Evolutionary conservation across 23 tunicate species (phyloP), one percentile per base, ranked within the genome.

Genomic region (Oikopleura dioica): DNA sequence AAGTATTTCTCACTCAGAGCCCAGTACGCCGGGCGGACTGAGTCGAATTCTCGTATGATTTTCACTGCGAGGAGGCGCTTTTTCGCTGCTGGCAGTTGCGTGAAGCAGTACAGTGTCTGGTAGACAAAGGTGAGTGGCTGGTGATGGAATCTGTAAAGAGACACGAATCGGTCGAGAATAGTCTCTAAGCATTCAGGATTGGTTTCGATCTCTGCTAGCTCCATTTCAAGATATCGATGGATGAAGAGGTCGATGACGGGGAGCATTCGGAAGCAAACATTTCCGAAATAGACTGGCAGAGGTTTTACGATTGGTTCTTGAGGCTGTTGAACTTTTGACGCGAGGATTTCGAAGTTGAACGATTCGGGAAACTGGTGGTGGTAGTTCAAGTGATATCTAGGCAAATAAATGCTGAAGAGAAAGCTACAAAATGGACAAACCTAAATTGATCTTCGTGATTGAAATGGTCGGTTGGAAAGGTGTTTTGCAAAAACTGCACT

Each of bases 231-330:
- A 37, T 82, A 89, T 35, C 96, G 81, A 68, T 89, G 96, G 30
- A 89, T 82, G n/a, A 89, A 81, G 32, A 89, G 77, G 77, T 89
- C 96, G 32, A 89, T 82, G 28, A 89, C 96, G 1, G 96, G 84
- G 28, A 89, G 83, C 29, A 89, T 81, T 1, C 96, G 81, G 28
- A 89, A 76, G 1, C 82, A 75, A 68, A 89, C 76, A 79, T 89
- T 89, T 78, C 96, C 76, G 82, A 89, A 89, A 68, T 89, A 86
- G 21, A 83, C 76, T 0, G 96, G 89, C 72, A 84, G 78, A 38
- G n/a, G n/a, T n/a, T n/a, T n/a, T n/a, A n/a, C n/a, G n/a, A n/a
- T n/a, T n/a, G n/a, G n/a, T n/a, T n/a, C n/a, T n/a, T n/a, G n/a
- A n/a, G n/a, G n/a, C n/a, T n/a, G 67, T 34, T n/a, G 38, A 24